These are phyloP conservation scores for Sebastes hubbsi DNA, from an alignment of 2,797 vertebrate genomes.

Conservation along the genomic window DNA sequence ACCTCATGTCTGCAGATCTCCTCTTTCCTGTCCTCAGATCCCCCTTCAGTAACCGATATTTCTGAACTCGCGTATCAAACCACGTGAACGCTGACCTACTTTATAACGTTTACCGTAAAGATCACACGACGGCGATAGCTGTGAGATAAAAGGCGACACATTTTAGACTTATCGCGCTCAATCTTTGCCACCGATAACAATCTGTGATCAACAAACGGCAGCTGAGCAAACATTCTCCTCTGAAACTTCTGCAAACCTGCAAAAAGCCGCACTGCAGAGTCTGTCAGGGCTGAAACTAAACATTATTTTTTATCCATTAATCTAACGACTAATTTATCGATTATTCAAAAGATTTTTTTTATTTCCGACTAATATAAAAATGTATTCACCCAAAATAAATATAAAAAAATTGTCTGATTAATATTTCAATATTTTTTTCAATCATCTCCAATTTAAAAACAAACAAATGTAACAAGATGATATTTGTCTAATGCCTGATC, in stretches of 20 bases:
- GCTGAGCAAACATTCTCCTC: not conserved
- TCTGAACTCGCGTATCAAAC: not conserved
- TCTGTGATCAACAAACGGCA: not conserved
- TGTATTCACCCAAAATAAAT: no score
- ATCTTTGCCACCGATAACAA: slow-evolving; percentile 19
- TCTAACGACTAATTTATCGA: no score
- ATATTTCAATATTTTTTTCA: no score
- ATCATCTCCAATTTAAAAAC: no score
- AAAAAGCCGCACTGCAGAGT: not conserved
- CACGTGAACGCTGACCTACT: slow-evolving; percentile 16
- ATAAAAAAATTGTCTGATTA: no score
- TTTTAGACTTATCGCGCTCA: not conserved
- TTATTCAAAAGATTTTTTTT: no score
- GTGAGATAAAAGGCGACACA: not conserved
- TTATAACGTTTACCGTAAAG: not conserved
- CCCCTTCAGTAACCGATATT: not conserved
- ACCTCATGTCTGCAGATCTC: not conserved
- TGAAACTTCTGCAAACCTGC: not conserved
- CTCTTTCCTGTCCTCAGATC: not conserved
- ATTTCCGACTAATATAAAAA: no score
- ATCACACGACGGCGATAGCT: not conserved
- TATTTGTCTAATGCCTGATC: no score
- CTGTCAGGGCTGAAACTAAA: no score
- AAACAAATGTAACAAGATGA: no score
- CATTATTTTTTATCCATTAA: no score